These are phyloP conservation scores for Sinocyclocheilus maitianheensis DNA, from an alignment of 2,113 vertebrate species.

Conservation along the genomic window DNA sequence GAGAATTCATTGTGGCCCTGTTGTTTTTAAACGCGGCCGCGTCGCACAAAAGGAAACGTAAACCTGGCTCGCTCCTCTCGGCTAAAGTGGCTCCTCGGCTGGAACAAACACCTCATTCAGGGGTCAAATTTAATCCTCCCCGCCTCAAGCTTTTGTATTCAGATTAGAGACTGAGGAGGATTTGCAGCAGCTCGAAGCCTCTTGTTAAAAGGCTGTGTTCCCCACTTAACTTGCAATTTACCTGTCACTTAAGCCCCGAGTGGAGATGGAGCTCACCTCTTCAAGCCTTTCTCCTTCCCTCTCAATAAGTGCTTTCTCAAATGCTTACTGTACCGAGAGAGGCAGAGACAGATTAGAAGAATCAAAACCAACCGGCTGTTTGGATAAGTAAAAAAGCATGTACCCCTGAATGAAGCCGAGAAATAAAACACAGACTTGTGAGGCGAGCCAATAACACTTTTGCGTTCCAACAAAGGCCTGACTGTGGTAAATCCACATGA, in stretches of 20 bases:
- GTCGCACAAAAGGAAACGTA: conserved; percentile 75
- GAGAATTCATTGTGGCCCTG: conserved; percentile 69
- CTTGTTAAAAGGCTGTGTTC: conserved; percentile 87
- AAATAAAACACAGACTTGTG: conserved; percentile 8
- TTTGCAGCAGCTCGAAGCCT: conserved; percentile 85
- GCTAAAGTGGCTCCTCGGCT: conserved; percentile 75
- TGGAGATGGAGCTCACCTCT: conserved; percentile 74
- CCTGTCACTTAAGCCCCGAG: conserved; percentile 84
- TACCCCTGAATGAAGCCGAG: neutral
- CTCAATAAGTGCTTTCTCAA: conserved; percentile 50
- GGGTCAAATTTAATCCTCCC: conserved; percentile 91
- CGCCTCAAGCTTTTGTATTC: conserved; percentile 87
- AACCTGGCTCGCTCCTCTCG: conserved; percentile 72
- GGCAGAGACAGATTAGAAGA: conserved; percentile 56
- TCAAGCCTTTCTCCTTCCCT: conserved; percentile 20
- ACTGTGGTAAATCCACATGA: neutral
- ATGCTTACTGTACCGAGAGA: conserved; percentile 64
- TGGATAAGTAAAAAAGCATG: conserved; percentile 26
- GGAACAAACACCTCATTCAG: conserved; percentile 83
- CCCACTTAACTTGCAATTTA: conserved; percentile 97
- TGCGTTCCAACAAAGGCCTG: neutral
- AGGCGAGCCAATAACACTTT: neutral
- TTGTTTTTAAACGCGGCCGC: conserved; percentile 75
- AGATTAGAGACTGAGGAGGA: conserved; percentile 93
- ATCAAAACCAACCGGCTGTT: conserved; percentile 27